These are phyloP conservation scores for Perizoma affinitatum DNA, from an alignment of 2,888 invertebrate species.

Conservation along the genomic window DNA sequence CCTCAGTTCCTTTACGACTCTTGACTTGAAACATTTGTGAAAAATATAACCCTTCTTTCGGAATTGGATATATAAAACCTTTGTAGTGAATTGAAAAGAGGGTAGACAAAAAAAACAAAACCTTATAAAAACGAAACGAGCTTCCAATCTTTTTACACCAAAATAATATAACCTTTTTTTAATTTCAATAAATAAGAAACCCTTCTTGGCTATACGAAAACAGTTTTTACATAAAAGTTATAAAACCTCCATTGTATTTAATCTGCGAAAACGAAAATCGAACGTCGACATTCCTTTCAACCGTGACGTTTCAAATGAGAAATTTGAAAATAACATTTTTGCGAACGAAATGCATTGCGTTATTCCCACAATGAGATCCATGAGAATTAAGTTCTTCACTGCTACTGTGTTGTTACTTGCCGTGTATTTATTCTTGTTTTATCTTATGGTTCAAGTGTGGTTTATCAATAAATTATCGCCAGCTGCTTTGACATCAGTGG, in stretches of 20 bases:
- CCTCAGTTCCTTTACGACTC: conserved; percentile 6
- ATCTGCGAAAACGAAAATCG: conserved; percentile 1
- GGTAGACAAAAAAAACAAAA: conserved; percentile 1
- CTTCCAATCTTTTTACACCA: no score
- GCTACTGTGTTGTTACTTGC: conserved; percentile 4
- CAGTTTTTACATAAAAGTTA: conserved; percentile 1
- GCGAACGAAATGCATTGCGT: conserved; percentile 19
- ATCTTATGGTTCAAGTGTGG: conserved; percentile 22
- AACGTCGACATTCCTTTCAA: conserved; percentile 10
- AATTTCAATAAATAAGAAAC: not conserved
- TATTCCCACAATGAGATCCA: conserved; percentile 11
- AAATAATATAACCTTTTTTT: not conserved
- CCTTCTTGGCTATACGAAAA: not conserved
- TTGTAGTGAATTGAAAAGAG: conserved; percentile 1
- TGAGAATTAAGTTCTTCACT: conserved; percentile 17
- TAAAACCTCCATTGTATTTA: conserved; percentile 13
- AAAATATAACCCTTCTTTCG: not conserved
- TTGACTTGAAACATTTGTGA: not conserved
- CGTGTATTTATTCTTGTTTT: conserved; percentile 27
- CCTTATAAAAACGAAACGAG: not conserved
- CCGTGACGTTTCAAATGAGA: conserved; percentile 9
- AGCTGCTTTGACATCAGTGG: conserved; percentile 21
- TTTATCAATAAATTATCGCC: conserved; percentile 2
- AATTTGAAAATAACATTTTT: conserved; percentile 1
- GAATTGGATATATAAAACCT: conserved; percentile 1